Evolutionary conservation across 2,797 vertebrate species (phyloP).

Genomic region (Phaenicophaeus curvirostris): DNA sequence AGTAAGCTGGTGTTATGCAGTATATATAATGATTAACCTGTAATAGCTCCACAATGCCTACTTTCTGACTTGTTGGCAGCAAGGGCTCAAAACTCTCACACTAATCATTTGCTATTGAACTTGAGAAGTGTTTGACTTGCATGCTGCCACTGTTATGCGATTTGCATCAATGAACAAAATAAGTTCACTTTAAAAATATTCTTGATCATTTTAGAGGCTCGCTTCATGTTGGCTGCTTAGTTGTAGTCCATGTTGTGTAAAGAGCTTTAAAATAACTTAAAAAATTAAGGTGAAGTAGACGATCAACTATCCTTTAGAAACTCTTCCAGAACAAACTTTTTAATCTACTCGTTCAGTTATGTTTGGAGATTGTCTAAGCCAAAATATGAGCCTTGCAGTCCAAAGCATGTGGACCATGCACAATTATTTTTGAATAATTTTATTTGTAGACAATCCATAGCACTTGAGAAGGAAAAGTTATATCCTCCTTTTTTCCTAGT

Average conservation of each 20-base stretch:
- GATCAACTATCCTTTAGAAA: not conserved
- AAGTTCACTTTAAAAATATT: not conserved
- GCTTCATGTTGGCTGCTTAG: not conserved
- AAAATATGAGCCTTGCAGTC: not conserved
- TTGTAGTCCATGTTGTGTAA: not conserved
- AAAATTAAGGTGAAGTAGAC: not conserved
- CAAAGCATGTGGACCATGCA: not conserved
- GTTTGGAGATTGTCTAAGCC: not conserved
- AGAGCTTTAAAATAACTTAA: not conserved
- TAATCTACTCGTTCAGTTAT: not conserved
- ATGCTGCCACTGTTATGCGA: not conserved
- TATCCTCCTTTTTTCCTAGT: not conserved
- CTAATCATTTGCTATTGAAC: not conserved
- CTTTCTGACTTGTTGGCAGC: not conserved
- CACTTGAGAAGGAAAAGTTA: not conserved
- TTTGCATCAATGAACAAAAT: not conserved
- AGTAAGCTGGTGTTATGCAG: not conserved
- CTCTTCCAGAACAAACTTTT: not conserved
- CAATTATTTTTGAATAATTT: not conserved
- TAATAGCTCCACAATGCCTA: not conserved
- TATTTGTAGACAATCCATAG: not conserved
- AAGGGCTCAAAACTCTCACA: not conserved
- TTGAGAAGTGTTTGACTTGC: not conserved
- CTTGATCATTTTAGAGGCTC: not conserved
- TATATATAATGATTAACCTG: slow-evolving; percentile 54